A percentile compares a stretch with the other conserved stretches of the same genome.
These are phyloP conservation scores for Pseudoatta argentina DNA, from an alignment of 1,140 invertebrate genomes.

Conservation along the genomic window DNA sequence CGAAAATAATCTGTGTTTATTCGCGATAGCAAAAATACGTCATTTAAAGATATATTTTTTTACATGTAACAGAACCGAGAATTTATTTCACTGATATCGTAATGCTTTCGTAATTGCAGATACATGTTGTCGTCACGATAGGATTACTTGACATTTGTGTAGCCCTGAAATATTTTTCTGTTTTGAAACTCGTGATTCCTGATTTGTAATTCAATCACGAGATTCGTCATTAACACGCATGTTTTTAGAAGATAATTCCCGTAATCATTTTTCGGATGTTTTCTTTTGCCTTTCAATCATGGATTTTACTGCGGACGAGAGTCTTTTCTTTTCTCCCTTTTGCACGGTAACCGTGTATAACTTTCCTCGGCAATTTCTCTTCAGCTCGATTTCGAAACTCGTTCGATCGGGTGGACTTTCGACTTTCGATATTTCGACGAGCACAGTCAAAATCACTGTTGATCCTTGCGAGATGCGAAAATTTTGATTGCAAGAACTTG, in stretches of 20 bases:
- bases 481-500: neutral
- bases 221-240: neutral
- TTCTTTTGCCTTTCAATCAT: slow-evolving; percentile 13
- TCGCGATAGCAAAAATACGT: slow-evolving; percentile 12
- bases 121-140: neutral
- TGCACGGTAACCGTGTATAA: slow-evolving; percentile 56
- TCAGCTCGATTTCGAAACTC: slow-evolving; percentile 74
- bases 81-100: neutral
- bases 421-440: slow-evolving; percentile 67
- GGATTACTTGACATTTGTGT: neutral
- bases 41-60: neutral
- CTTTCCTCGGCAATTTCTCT: slow-evolving; percentile 76
- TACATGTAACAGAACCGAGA: neutral
- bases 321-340: slow-evolving; percentile 51
- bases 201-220: neutral
- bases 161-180: slow-evolving; percentile 11
- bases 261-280: neutral
- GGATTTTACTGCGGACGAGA: neutral
- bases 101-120: slow-evolving; percentile 7
- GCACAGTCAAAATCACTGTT: slow-evolving; percentile 23
- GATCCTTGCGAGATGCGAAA: neutral
- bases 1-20: slow-evolving; percentile 13
- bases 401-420: slow-evolving; percentile 71
- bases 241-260: neutral
- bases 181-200: neutral